Percentiles rank a stretch among this genome's conserved stretches.
phyloP scores from a whole-genome alignment of 1,140 invertebrate species.

The Triops cancriformis region DNA sequence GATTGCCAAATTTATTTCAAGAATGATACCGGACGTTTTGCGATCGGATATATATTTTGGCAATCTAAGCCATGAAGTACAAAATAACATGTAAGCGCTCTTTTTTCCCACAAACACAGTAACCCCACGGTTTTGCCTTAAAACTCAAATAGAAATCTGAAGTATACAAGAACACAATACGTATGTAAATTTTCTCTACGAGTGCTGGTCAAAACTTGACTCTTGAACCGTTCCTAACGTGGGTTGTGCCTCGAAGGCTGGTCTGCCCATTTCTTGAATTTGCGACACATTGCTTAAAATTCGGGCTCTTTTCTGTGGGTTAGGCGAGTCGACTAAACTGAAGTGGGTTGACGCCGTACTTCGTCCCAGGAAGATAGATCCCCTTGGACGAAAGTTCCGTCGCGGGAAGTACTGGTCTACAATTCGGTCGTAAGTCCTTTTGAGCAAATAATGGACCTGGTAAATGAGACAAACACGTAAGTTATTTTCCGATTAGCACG shows the following conservation, averaged over 20 bases:
- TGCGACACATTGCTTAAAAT: neutral
- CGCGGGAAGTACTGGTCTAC: conserved; percentile 29
- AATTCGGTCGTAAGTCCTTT: conserved; percentile 31
- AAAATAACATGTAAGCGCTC: neutral
- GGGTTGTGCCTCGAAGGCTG: neutral
- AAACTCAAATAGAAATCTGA: neutral
- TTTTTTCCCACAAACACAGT: neutral
- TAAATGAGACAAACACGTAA: conserved; percentile 20
- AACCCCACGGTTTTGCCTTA: neutral
- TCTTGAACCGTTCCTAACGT: neutral
- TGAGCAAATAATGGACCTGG: conserved; percentile 33
- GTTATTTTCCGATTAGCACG: neutral
- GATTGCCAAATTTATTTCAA: too few species aligned
- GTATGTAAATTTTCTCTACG: neutral
- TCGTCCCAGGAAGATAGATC: conserved; percentile 25
- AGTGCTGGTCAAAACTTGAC: neutral
- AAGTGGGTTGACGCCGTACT: conserved; percentile 24
- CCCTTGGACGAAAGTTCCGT: neutral
- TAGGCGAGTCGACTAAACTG: conserved; percentile 20
- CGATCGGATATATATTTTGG: neutral
- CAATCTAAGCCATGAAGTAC: neutral
- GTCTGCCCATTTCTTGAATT: neutral
- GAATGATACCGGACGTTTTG: neutral
- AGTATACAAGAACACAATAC: neutral
- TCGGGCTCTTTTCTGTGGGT: conserved; percentile 17